phyloP scores from a whole-genome alignment of 2,113 vertebrate genomes.

The Phylloscopus trochiloides region DNA sequence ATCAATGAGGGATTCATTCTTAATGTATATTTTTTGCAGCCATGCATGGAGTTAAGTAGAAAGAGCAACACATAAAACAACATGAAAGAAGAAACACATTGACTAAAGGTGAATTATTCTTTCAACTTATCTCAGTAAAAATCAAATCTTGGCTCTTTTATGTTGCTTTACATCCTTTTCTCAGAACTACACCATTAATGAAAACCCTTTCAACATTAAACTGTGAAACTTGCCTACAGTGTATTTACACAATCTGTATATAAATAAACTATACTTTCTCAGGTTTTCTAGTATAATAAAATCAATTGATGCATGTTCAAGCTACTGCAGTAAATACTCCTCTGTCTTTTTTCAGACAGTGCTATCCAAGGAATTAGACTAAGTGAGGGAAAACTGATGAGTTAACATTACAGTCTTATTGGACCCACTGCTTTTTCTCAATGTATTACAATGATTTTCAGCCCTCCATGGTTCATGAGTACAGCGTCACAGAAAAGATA shows the following conservation, averaged over 20 bases:
- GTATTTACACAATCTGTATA: background rate
- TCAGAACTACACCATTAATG: background rate
- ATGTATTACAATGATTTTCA: background rate
- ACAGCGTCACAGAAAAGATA: background rate
- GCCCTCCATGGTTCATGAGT: background rate
- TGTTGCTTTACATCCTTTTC: background rate
- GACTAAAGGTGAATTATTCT: background rate
- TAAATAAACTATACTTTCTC: background rate
- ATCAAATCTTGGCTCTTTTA: background rate
- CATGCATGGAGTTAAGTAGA: background rate
- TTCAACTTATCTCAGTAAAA: constrained; percentile 27
- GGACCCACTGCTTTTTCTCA: background rate
- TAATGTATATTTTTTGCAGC: background rate
- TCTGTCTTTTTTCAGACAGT: background rate
- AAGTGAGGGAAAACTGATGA: background rate
- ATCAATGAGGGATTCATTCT: background rate
- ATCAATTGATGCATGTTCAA: background rate
- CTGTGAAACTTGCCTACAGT: constrained; percentile 3
- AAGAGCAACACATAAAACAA: background rate
- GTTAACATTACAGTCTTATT: background rate
- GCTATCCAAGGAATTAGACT: background rate
- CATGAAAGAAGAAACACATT: constrained; percentile 6
- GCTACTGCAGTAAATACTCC: background rate
- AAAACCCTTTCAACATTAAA: constrained; percentile 5
- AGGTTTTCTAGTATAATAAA: background rate